Evolutionary conservation across 2,888 invertebrate species (phyloP).

Genomic region (Choristoneura rosaceana): DNA sequence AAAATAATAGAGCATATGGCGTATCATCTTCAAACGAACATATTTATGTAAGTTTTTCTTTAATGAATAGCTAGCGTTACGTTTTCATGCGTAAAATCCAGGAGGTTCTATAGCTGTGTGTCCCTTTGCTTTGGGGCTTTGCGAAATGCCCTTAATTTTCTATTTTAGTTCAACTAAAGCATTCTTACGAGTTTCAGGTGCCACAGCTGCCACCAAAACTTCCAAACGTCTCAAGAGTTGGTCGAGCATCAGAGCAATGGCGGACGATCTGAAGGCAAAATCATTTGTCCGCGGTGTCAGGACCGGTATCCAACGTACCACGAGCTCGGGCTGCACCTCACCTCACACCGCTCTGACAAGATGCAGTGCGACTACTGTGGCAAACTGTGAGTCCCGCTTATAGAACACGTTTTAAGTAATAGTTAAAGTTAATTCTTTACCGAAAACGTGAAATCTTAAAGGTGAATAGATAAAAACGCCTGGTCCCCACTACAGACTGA

Average conservation of each 20-base stretch:
- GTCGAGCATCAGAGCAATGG: constrained; percentile 76
- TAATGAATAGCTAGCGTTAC: no score
- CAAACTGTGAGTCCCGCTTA: constrained; percentile 63
- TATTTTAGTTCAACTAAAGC: background rate
- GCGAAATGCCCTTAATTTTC: no score
- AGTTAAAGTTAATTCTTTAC: background rate
- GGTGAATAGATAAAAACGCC: no score
- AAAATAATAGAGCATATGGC: constrained; percentile 83
- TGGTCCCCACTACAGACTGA: no score
- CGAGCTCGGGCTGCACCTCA: constrained; percentile 73
- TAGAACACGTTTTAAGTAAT: constrained; percentile 28
- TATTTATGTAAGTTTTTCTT: constrained; percentile 72
- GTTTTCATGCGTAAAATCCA: no score
- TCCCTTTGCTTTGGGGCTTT: no score
- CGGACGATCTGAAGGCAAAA: constrained; percentile 76
- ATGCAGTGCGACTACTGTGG: constrained; percentile 79
- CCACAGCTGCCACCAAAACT: constrained; percentile 76
- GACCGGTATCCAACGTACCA: constrained; percentile 77
- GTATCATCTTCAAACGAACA: constrained; percentile 76
- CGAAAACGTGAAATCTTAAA: no score
- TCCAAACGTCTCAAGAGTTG: constrained; percentile 77
- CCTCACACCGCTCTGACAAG: constrained; percentile 71
- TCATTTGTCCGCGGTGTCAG: constrained; percentile 72
- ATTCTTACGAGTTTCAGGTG: constrained; percentile 61
- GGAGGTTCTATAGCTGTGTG: no score